Evolutionary conservation across 2,888 invertebrate genomes (phyloP).

Genomic region (Troides helena): DNA sequence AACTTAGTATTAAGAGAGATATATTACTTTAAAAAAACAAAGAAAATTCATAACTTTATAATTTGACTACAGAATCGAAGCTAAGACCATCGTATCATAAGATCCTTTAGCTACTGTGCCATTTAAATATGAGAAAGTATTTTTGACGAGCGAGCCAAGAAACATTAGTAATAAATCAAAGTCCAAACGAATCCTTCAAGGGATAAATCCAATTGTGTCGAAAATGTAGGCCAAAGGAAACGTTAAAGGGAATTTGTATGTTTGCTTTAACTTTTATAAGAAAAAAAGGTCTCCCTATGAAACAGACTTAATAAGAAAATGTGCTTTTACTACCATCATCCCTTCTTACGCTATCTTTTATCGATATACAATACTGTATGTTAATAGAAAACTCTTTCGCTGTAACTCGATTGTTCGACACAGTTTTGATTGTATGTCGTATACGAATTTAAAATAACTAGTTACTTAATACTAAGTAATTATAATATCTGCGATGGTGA

Average conservation of each 20-base stretch:
- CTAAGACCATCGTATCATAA: too few relatives aligned
- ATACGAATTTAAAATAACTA: conserved; percentile 3
- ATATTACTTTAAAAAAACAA: too few relatives aligned
- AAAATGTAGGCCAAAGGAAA: conserved; percentile 12
- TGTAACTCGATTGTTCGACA: too few relatives aligned
- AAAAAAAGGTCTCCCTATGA: background rate
- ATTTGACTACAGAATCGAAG: too few relatives aligned
- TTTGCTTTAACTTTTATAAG: background rate
- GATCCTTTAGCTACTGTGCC: too few relatives aligned
- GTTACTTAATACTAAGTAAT: background rate
- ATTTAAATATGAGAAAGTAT: background rate
- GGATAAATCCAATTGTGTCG: conserved; percentile 13
- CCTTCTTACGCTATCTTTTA: background rate
- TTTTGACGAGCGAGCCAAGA: conserved; percentile 2
- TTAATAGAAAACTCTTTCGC: background rate
- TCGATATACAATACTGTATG: background rate
- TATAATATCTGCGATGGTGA: conserved; percentile 1
- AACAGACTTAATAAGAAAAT: background rate
- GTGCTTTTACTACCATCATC: background rate
- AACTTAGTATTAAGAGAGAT: too few relatives aligned
- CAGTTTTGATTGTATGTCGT: background rate
- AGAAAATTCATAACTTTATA: too few relatives aligned
- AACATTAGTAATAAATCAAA: conserved; percentile 13
- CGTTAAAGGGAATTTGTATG: conserved; percentile 6
- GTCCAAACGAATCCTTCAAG: conserved; percentile 9